Evolutionary conservation across 2,797 vertebrate genomes (phyloP).

Genomic region (Takifugu ocellatus): DNA sequence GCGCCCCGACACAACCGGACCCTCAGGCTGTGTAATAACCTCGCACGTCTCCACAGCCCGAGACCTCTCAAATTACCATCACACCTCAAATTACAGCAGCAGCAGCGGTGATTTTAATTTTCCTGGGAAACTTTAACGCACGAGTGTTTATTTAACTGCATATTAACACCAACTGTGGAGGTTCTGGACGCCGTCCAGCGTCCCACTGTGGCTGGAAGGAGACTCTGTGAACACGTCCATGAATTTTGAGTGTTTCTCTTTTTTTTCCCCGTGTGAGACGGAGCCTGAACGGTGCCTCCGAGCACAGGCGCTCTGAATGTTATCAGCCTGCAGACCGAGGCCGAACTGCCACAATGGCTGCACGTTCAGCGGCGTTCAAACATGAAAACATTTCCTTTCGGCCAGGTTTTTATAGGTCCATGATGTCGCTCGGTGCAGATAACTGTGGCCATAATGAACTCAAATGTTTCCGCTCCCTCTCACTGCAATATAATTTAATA

Average conservation of each 20-base stretch:
- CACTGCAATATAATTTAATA: constrained; percentile 63
- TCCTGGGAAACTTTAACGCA: constrained; percentile 30
- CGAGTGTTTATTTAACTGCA: constrained; percentile 27
- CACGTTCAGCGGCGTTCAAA: constrained; percentile 6
- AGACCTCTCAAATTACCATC: constrained; percentile 19
- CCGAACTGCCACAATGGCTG: not conserved
- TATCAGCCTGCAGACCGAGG: not conserved
- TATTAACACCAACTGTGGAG: constrained; percentile 21
- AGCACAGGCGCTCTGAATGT: not conserved
- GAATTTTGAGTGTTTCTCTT: not conserved
- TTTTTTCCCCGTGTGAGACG: not conserved
- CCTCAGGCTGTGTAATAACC: rapidly evolving
- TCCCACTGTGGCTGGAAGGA: constrained; percentile 7
- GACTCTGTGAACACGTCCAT: not conserved
- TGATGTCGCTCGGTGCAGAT: constrained; percentile 35
- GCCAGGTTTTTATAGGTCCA: constrained; percentile 31
- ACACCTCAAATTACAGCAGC: constrained; percentile 18
- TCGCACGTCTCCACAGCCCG: constrained; percentile 29
- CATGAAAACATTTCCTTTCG: constrained; percentile 13
- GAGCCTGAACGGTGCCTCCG: not conserved
- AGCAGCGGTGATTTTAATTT: constrained; percentile 3
- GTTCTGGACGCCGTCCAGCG: constrained; percentile 3
- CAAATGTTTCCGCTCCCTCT: constrained; percentile 34
- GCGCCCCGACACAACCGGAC: constrained; percentile 18
- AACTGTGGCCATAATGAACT: constrained; percentile 47